Evolutionary conservation across 2,888 invertebrate species (phyloP).

Genomic region (Drosophila infuscata): DNA sequence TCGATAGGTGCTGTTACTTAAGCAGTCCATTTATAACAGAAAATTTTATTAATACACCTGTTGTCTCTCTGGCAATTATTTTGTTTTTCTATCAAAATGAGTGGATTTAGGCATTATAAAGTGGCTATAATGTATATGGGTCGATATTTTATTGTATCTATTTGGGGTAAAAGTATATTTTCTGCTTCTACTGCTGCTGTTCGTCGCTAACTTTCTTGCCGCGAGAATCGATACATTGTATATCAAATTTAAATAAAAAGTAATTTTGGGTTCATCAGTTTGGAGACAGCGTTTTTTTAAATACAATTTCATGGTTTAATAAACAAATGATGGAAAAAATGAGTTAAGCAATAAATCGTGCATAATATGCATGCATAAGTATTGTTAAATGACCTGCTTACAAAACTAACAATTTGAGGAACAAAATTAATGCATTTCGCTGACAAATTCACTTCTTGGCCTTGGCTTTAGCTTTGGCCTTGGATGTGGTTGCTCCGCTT

Average conservation of each 20-base stretch:
- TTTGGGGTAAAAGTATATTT: neutral
- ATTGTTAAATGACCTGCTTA: conserved; percentile 8
- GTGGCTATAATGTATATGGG: neutral
- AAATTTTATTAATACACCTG: conserved; percentile 4
- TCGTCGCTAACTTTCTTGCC: neutral
- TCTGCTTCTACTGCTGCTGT: neutral
- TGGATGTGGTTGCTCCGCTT: conserved; percentile 44
- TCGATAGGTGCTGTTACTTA: conserved; percentile 4
- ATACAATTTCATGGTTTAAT: neutral
- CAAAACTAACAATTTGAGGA: conserved; percentile 19
- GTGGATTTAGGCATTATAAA: neutral
- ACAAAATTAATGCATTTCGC: neutral
- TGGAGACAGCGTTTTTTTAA: neutral
- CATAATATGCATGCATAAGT: conserved; percentile 21
- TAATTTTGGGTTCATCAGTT: neutral
- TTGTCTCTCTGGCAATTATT: neutral
- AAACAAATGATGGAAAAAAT: neutral
- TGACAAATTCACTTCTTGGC: conserved; percentile 67
- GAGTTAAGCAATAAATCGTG: neutral
- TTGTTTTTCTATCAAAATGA: neutral
- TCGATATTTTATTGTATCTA: neutral
- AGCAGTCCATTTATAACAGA: neutral
- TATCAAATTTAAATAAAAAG: neutral
- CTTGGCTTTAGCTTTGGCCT: conserved; percentile 69
- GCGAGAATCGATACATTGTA: neutral